Evolutionary conservation across 2,797 vertebrate genomes (phyloP).

Genomic region (Catostomus latipinnis): DNA sequence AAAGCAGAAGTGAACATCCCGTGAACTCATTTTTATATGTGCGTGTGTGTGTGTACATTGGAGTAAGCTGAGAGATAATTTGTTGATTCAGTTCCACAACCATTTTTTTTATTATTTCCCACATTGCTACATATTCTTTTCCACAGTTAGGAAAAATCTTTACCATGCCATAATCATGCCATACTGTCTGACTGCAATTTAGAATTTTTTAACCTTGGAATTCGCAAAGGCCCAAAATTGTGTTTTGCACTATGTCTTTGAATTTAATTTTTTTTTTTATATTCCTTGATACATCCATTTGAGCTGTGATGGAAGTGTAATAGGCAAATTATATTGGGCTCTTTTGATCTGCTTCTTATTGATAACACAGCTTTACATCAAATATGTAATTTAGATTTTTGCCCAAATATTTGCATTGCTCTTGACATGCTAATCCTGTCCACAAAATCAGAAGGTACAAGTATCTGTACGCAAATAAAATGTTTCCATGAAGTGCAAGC

Average conservation of each 20-base stretch:
- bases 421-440: not conserved
- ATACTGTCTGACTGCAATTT: not conserved
- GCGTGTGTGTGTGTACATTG: not conserved
- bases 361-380: not conserved
- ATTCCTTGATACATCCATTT: not conserved
- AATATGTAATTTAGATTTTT: not conserved
- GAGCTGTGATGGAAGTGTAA: not conserved
- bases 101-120: not conserved
- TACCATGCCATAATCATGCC: not conserved
- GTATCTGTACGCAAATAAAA: not conserved
- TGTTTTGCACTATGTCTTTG: not conserved
- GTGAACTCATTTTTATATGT: slow-evolving; percentile 57
- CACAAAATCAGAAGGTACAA: not conserved
- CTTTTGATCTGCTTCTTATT: not conserved
- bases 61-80: slow-evolving; percentile 4
- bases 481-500: slow-evolving; percentile 30
- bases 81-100: slow-evolving; percentile 11
- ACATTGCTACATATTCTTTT: not conserved
- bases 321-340: not conserved
- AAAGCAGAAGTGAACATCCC: slow-evolving; percentile 60
- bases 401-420: not conserved
- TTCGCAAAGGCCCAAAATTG: not conserved
- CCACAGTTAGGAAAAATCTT: not conserved
- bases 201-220: not conserved
- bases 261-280: not conserved